Percentiles rank a stretch among this genome's conserved stretches.
Evolutionary conservation across 2,888 invertebrate genomes (phyloP).

Genomic region (Megamerina dolium): DNA sequence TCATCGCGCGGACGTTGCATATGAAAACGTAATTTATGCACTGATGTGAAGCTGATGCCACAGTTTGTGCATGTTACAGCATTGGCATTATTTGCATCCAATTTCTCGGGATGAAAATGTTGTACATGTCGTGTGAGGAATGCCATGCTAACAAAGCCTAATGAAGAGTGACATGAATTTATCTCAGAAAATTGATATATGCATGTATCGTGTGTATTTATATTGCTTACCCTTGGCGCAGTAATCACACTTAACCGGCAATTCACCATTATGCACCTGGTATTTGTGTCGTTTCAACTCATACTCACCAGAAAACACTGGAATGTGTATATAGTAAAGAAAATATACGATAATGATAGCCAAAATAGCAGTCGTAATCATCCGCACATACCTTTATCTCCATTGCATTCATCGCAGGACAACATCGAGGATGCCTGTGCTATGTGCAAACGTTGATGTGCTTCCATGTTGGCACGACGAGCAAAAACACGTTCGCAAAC

Average conservation of each 20-base stretch:
- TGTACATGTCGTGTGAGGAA: constrained; percentile 22
- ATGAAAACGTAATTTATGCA: constrained; percentile 21
- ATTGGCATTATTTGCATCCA: constrained; percentile 1
- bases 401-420: constrained; percentile 20
- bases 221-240: constrained; percentile 21
- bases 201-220: neutral
- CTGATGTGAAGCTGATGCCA: constrained; percentile 9
- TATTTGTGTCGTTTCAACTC: constrained; percentile 24
- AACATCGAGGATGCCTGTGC: constrained; percentile 4
- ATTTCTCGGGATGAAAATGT: constrained; percentile 20
- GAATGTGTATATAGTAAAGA: too few relatives aligned
- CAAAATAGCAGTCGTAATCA: too few relatives aligned
- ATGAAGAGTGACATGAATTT: neutral
- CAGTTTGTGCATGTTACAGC: constrained; percentile 13
- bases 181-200: neutral
- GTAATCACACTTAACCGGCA: constrained; percentile 21
- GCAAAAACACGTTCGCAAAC: constrained; percentile 21
- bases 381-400: constrained; percentile 17
- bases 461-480: constrained; percentile 20
- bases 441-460: constrained; percentile 21
- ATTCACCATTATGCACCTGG: constrained; percentile 19
- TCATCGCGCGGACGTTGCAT: constrained; percentile 19
- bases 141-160: constrained; percentile 23
- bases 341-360: too few relatives aligned
- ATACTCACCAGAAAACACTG: constrained; percentile 20